Base-by-base conservation (phyloP, 2,888 invertebrate genomes). In the Papilio demoleus region DNA sequence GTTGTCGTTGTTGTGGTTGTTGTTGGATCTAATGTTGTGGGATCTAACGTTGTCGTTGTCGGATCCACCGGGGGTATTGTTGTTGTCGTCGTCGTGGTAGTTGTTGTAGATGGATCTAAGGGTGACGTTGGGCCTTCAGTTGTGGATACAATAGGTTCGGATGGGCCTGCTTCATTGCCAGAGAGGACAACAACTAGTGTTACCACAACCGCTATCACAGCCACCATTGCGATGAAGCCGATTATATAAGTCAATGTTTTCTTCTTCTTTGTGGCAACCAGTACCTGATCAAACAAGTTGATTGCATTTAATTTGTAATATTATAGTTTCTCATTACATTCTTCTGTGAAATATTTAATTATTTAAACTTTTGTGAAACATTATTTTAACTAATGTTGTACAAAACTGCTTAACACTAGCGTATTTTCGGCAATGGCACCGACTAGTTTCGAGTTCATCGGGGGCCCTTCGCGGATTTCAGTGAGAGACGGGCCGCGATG, bases 191-290 rank as follows among this genome's bases (percentile, higher is more conserved):
- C 93, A 14, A 94, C 90, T 14, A 95, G 88, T 0, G 94, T 91
- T 38, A 95, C 88, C n/a, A 96, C 88, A 6, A 95, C 88, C 8
- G 93, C 95, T 50, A 95, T 83, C 0, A 93, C 90, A 24, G 94
- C 87, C 61, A 94, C 78, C 78, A 94, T 89, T 12, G 90, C 93
- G 58, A 94, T 85, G 14, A 93, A 93, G 27, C 94, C 93, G 70
- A 93, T 90, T 53, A 94, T 83, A 74, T 94, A 93, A 69, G 93
- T 93, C 74, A 92, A 84, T 78, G 93, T 92, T 85, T 93, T 90
- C 76, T 91, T 92, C 77, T 93, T 83, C 80, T 94, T 93, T 74
- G 92, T 92, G 60, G 94, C 91, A 74, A 95, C 93, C 81, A 95
- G 88, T 77, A 94, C 95, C 95, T 95, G 86, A 24, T 81, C 81